Conservation (phyloP, 1,140 invertebrate species). For the Ips typographus region DNA sequence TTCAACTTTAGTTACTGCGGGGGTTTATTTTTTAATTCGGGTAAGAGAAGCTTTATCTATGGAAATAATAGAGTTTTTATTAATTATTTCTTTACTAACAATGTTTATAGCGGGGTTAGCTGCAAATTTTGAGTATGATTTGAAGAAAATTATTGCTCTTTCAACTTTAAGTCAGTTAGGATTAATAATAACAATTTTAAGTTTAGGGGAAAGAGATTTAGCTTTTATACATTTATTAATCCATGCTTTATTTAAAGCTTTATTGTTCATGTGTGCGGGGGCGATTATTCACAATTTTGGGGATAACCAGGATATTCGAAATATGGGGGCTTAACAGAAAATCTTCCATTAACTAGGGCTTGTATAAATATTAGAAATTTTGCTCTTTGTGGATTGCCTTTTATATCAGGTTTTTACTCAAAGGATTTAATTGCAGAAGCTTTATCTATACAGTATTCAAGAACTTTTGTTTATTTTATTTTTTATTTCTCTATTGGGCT, state of each 20-base stretch:
- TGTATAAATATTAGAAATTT: slow-evolving; percentile 58
- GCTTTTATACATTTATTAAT: slow-evolving; percentile 65
- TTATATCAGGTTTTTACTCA: slow-evolving; percentile 66
- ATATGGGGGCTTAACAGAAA: slow-evolving; percentile 53
- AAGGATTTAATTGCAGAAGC: slow-evolving; percentile 65
- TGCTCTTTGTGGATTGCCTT: slow-evolving; percentile 58
- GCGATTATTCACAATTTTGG: slow-evolving; percentile 62
- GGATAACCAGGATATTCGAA: slow-evolving; percentile 65
- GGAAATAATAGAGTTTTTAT: slow-evolving; percentile 47
- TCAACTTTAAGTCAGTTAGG: slow-evolving; percentile 71
- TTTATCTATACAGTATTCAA: slow-evolving; percentile 54
- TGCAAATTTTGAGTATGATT: slow-evolving; percentile 64
- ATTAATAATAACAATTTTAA: slow-evolving; percentile 64
- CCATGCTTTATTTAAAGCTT: slow-evolving; percentile 66
- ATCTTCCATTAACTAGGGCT: slow-evolving; percentile 53
- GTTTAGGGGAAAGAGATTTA: slow-evolving; percentile 53
- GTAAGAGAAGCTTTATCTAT: slow-evolving; percentile 55
- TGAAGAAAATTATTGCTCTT: slow-evolving; percentile 72
- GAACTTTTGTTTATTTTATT: slow-evolving; percentile 56
- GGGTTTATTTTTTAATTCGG: slow-evolving; percentile 70
- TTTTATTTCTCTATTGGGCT: slow-evolving; percentile 59
- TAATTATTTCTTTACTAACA: slow-evolving; percentile 56
- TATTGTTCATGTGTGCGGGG: slow-evolving; percentile 64
- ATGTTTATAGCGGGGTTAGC: slow-evolving; percentile 63
- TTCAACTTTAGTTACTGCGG: slow-evolving; percentile 71